Conservation (phyloP, 2,113 vertebrate species). For the Puntigrus tetrazona region DNA sequence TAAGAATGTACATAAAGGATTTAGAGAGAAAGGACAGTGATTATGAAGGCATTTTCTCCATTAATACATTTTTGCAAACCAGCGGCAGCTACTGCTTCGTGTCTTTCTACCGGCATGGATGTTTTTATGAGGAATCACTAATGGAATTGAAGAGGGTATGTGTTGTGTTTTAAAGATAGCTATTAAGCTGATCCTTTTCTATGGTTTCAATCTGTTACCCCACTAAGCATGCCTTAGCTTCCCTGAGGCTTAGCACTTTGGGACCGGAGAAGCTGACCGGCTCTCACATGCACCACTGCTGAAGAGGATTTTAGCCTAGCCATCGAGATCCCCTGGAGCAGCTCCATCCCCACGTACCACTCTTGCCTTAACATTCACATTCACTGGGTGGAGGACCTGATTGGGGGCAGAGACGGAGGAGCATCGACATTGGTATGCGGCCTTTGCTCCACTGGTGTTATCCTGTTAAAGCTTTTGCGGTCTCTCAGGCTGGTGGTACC, state of each 20-base stretch:
- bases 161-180: not conserved
- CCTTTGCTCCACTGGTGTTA: not conserved
- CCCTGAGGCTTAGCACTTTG: slow-evolving; percentile 89
- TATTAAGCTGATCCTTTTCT: not conserved
- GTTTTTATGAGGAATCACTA: slow-evolving; percentile 41
- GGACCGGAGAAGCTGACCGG: slow-evolving; percentile 95
- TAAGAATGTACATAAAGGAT: slow-evolving; percentile 47
- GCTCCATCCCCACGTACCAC: slow-evolving; percentile 93
- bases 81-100: slow-evolving; percentile 57
- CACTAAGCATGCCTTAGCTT: not conserved
- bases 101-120: slow-evolving; percentile 37
- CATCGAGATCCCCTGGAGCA: slow-evolving; percentile 94
- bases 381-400: slow-evolving; percentile 48
- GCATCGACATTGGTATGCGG: slow-evolving; percentile 93
- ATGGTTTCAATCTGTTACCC: not conserved
- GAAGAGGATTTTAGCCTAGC: slow-evolving; percentile 94
- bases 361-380: slow-evolving; percentile 87
- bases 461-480: slow-evolving; percentile 2
- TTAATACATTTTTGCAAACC: slow-evolving; percentile 58
- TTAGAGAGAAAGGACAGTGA: slow-evolving; percentile 15
- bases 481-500: not conserved
- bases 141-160: slow-evolving; percentile 43
- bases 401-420: slow-evolving; percentile 82
- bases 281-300: slow-evolving; percentile 94
- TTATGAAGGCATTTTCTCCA: slow-evolving; percentile 60